phyloP scores from a whole-genome alignment of 2,113 vertebrate genomes.

The Dasyornis broadbenti region DNA sequence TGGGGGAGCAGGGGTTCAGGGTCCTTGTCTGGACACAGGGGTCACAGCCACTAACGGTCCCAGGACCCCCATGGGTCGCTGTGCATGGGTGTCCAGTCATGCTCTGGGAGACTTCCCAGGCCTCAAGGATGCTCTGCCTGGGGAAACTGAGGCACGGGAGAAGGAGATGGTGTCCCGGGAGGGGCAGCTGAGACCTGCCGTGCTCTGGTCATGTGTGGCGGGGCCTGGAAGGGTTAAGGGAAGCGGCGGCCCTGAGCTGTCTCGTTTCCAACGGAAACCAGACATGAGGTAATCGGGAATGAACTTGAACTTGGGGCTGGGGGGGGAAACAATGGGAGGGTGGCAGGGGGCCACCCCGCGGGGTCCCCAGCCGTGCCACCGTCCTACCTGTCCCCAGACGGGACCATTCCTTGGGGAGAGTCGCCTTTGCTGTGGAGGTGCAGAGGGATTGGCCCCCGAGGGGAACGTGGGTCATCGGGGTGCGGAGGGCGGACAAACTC shows the following conservation, averaged over 20 bases:
- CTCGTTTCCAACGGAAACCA: slow-evolving; percentile 83
- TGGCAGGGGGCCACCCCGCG: neutral
- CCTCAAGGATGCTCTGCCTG: neutral
- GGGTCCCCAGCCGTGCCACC: neutral
- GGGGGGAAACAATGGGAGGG: neutral
- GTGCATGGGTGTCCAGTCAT: rapidly evolving
- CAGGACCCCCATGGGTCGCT: neutral
- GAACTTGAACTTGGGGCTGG: slow-evolving; percentile 73
- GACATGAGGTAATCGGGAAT: slow-evolving; percentile 79
- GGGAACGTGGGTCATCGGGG: neutral
- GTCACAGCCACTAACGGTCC: rapidly evolving
- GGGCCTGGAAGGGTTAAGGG: slow-evolving; percentile 52
- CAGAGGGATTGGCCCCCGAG: neutral
- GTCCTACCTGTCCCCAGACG: neutral
- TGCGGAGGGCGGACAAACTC: neutral
- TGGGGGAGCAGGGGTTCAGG: rapidly evolving
- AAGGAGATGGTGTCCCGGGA: rapidly evolving
- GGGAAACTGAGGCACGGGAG: neutral
- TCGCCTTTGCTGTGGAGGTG: neutral
- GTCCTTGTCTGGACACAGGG: neutral
- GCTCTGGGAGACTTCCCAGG: neutral
- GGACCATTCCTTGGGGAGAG: neutral
- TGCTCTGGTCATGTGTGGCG: neutral
- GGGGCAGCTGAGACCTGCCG: neutral
- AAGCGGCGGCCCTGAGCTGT: slow-evolving; percentile 64